Conservation (phyloP, 1,140 invertebrate genomes). For the Patella vulgata region DNA sequence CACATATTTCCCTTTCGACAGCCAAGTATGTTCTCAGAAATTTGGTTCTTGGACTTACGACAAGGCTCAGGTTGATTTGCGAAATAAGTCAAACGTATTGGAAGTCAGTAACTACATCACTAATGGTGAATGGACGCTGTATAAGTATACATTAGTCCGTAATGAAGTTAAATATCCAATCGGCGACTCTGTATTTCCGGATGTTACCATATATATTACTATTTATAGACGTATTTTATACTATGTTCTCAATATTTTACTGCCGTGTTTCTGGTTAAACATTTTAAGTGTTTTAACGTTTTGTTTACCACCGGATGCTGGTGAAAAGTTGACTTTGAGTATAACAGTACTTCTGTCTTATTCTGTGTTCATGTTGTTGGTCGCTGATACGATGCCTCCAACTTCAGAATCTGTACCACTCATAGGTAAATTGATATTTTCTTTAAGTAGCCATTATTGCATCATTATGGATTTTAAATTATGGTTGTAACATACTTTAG, state of each 20-base stretch:
- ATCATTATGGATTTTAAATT: no score
- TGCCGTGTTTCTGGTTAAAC: slow-evolving; percentile 62
- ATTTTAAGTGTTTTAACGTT: slow-evolving; percentile 62
- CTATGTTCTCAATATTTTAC: slow-evolving; percentile 59
- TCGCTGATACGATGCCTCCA: slow-evolving; percentile 65
- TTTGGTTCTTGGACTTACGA: slow-evolving; percentile 70
- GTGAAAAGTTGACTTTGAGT: slow-evolving; percentile 65
- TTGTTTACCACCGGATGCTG: slow-evolving; percentile 62
- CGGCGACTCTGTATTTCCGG: slow-evolving; percentile 69
- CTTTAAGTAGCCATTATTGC: not conserved
- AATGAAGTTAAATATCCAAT: slow-evolving; percentile 55
- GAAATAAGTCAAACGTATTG: slow-evolving; percentile 47
- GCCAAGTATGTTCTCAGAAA: slow-evolving; percentile 66
- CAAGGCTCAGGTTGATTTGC: slow-evolving; percentile 83
- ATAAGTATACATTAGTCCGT: slow-evolving; percentile 38
- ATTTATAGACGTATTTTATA: slow-evolving; percentile 56
- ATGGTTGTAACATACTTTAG: no score
- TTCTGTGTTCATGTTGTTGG: slow-evolving; percentile 66
- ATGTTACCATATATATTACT: slow-evolving; percentile 68
- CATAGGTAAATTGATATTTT: slow-evolving; percentile 79
- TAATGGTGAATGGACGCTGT: slow-evolving; percentile 59
- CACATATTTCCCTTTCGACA: slow-evolving; percentile 65
- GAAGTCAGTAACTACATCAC: slow-evolving; percentile 50
- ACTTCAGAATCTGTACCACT: slow-evolving; percentile 67
- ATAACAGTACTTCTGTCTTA: slow-evolving; percentile 66